phyloP scores from a whole-genome alignment of 2,888 invertebrate genomes.

The Myopa testacea region DNA sequence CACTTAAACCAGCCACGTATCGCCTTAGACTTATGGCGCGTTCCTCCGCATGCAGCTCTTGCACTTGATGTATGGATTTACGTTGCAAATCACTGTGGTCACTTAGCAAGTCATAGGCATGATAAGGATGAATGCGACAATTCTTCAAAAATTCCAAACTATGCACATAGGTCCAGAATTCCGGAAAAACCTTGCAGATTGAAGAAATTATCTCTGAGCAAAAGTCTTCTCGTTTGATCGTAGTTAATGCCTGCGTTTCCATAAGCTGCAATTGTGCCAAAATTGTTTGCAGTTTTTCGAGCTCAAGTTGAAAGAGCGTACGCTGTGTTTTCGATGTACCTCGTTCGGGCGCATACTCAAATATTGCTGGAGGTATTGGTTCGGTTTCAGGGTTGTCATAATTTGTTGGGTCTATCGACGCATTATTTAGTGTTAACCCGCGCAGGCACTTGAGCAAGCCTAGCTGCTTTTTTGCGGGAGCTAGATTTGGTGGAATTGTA shows the following conservation, averaged over 20 bases:
- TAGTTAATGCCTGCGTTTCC: conserved; percentile 15
- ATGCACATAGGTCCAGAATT: conserved; percentile 61
- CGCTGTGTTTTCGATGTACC: conserved; percentile 51
- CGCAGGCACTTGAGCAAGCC: conserved; percentile 51
- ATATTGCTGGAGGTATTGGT: conserved; percentile 44
- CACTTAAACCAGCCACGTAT: conserved; percentile 57
- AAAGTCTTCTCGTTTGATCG: not conserved
- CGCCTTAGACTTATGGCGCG: conserved; percentile 59
- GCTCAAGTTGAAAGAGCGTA: conserved; percentile 59
- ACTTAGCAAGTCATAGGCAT: conserved; percentile 52
- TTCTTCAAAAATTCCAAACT: conserved; percentile 59
- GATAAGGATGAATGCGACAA: conserved; percentile 56
- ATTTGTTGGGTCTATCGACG: conserved; percentile 12
- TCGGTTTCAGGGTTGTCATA: not conserved
- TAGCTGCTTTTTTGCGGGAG: not conserved
- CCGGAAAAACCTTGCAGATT: conserved; percentile 56
- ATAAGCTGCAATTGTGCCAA: conserved; percentile 55
- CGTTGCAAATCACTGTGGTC: conserved; percentile 42
- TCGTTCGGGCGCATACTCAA: conserved; percentile 49
- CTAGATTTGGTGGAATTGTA: not conserved
- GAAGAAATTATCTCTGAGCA: conserved; percentile 48
- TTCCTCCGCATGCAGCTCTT: conserved; percentile 53
- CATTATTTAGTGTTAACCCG: conserved; percentile 47
- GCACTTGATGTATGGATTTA: conserved; percentile 51
- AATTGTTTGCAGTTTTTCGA: conserved; percentile 57